These are phyloP conservation scores for Rana temporaria DNA, from an alignment of 2,113 vertebrate genomes.

Conservation along the genomic window DNA sequence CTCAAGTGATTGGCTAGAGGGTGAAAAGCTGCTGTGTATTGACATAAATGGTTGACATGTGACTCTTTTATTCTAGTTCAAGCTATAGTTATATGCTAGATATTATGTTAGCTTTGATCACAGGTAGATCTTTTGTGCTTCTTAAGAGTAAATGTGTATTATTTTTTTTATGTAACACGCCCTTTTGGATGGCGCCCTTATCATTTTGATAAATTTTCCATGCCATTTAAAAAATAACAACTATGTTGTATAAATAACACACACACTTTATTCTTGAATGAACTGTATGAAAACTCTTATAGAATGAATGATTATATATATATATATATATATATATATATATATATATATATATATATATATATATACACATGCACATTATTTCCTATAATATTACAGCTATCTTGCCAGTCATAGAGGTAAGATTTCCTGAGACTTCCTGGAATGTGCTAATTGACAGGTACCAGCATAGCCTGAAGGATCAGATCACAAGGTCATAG, in stretches of 20 bases:
- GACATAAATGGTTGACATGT: conserved; percentile 24
- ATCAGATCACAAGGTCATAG: conserved; percentile 28
- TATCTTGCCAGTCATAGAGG: not conserved
- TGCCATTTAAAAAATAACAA: too few relatives aligned
- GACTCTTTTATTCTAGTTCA: conserved; percentile 7
- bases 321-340: too few relatives aligned
- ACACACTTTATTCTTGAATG: not conserved
- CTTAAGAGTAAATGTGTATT: not conserved
- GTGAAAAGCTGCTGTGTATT: not conserved
- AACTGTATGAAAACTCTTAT: not conserved
- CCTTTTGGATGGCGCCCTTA: not conserved
- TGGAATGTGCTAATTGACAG: conserved; percentile 46
- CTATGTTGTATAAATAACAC: too few relatives aligned
- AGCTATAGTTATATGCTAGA: not conserved
- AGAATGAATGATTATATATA: not conserved
- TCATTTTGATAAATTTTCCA: not conserved
- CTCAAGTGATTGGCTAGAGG: conserved; percentile 22
- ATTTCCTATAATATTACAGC: conserved; percentile 7
- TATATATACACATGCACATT: not conserved
- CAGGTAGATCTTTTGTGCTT: not conserved
- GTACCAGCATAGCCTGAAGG: conserved; percentile 44
- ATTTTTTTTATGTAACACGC: not conserved
- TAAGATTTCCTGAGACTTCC: conserved; percentile 20
- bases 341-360: too few relatives aligned
- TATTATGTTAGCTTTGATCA: not conserved